Evolutionary conservation across 2,888 invertebrate species (phyloP).

Genomic region (Dynastes grantii): DNA sequence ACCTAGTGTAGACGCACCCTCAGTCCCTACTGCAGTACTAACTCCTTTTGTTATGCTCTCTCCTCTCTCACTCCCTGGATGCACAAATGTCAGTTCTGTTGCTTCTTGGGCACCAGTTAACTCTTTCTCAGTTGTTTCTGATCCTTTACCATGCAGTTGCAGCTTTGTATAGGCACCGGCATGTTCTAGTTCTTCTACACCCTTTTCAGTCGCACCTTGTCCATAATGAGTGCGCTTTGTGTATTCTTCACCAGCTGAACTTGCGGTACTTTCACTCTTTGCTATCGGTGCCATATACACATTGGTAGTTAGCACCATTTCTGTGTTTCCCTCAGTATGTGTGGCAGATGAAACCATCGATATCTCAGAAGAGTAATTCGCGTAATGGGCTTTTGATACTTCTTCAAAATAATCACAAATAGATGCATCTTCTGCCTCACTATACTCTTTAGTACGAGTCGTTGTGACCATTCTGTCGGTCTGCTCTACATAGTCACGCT

Average conservation of each 20-base stretch:
- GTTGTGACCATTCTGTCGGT: no score
- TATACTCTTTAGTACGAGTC: neutral
- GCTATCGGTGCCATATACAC: neutral
- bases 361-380: no score
- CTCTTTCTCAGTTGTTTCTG: neutral
- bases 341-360: no score
- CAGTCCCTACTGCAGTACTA: neutral
- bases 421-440: neutral
- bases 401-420: no score
- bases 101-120: neutral
- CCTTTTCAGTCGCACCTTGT: neutral
- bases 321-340: no score
- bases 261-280: neutral
- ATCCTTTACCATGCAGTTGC: neutral
- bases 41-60: neutral
- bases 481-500: no score
- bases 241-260: neutral
- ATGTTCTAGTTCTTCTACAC: neutral
- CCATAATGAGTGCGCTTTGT: conserved; percentile 5
- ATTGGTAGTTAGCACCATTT: neutral
- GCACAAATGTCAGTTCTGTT: neutral
- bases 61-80: neutral
- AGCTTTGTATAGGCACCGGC: conserved; percentile 5
- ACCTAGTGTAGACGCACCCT: neutral
- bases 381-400: no score